phyloP scores from a whole-genome alignment of 2,888 invertebrate genomes.

The Crematogaster levior region DNA sequence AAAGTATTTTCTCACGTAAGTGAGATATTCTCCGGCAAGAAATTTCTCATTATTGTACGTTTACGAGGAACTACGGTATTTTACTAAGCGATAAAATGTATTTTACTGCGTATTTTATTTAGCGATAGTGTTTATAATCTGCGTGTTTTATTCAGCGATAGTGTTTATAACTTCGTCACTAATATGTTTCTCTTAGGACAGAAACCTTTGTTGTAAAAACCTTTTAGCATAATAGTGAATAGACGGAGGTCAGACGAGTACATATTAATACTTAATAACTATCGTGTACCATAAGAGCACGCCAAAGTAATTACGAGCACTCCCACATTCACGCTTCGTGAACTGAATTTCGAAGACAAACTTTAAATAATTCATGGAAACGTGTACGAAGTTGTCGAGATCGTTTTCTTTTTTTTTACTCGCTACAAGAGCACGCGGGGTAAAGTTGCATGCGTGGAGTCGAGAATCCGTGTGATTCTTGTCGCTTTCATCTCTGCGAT shows the following conservation, averaged over 20 bases:
- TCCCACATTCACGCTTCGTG: conserved; percentile 42
- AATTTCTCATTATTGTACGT: not conserved
- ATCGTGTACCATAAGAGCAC: conserved; percentile 21
- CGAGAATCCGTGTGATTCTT: not conserved
- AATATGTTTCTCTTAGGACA: not conserved
- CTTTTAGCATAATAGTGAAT: not conserved
- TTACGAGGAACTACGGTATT: not conserved
- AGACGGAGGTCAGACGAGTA: conserved; percentile 19
- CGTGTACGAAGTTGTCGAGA: conserved; percentile 39
- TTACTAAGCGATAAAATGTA: too few relatives aligned
- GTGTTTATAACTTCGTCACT: not conserved
- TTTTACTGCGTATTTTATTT: too few relatives aligned
- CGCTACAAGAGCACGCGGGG: not conserved
- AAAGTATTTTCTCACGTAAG: conserved; percentile 14
- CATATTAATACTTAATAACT: conserved; percentile 31
- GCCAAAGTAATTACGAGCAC: conserved; percentile 41
- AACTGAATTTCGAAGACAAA: conserved; percentile 49
- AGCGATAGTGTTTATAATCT: too few relatives aligned
- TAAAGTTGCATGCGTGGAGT: not conserved
- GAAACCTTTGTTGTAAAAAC: not conserved
- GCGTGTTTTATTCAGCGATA: conserved; percentile 9
- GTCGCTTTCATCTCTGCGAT: not conserved
- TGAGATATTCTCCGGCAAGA: not conserved
- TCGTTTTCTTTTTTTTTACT: conserved; percentile 18
- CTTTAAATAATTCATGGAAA: conserved; percentile 61